phyloP scores from a whole-genome alignment of 2,113 vertebrate genomes.

The Conger conger region DNA sequence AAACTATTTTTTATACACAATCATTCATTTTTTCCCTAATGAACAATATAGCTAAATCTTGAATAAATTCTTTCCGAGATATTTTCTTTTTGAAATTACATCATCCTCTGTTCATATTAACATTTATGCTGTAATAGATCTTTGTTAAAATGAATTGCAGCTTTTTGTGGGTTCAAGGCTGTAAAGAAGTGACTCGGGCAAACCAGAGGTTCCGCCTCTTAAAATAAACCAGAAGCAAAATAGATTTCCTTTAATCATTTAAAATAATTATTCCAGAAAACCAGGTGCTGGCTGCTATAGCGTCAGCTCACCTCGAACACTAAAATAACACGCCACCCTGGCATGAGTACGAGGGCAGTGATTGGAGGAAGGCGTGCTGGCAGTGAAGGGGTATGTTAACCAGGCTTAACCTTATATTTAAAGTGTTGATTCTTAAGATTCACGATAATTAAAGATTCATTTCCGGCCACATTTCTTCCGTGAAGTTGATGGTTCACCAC shows the following conservation, averaged over 20 bases:
- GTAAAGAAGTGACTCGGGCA: not conserved
- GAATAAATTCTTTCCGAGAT: conserved; percentile 39
- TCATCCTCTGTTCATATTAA: conserved; percentile 3
- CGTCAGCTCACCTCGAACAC: not conserved
- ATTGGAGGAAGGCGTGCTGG: conserved; percentile 28
- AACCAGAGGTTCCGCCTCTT: not conserved
- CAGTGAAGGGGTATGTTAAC: conserved; percentile 4
- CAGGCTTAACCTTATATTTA: too few species aligned
- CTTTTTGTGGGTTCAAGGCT: conserved; percentile 16
- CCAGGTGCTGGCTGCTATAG: conserved; percentile 3
- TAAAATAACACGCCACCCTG: conserved; percentile 26
- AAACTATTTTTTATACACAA: too few species aligned
- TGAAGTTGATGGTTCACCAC: too few species aligned
- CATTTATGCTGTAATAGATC: not conserved
- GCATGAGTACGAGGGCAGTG: conserved; percentile 46
- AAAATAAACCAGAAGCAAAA: conserved; percentile 12
- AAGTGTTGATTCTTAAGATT: too few species aligned
- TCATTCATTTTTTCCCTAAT: too few species aligned
- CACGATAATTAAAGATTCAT: too few species aligned
- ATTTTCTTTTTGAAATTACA: conserved; percentile 7
- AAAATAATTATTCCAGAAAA: conserved; percentile 11
- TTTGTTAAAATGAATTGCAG: not conserved
- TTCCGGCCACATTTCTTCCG: too few species aligned
- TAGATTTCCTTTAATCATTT: not conserved
- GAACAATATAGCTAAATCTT: conserved; percentile 34